phyloP scores from a whole-genome alignment of 2,113 vertebrate species.

The Nerophis ophidion region DNA sequence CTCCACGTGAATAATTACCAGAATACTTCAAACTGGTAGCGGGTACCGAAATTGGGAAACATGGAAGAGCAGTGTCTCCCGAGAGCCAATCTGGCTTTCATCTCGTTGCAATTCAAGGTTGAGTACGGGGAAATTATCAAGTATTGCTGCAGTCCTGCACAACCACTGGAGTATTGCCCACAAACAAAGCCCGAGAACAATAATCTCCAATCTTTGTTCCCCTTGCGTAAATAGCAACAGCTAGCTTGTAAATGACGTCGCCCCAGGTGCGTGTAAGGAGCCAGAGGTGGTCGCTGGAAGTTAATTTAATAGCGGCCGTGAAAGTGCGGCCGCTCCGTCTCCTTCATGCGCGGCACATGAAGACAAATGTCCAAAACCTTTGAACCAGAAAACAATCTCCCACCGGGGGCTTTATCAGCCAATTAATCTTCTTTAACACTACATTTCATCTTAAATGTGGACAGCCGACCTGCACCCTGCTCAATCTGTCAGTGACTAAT shows the following conservation, averaged over 20 bases:
- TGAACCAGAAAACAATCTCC: constrained; percentile 52
- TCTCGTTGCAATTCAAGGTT: constrained; percentile 47
- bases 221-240: constrained; percentile 10
- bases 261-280: constrained; percentile 1
- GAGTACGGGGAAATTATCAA: constrained; percentile 23
- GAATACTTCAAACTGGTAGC: constrained; percentile 49
- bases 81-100: constrained; percentile 54
- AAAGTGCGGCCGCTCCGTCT: constrained; percentile 25
- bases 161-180: constrained; percentile 27
- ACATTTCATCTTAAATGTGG: constrained; percentile 27
- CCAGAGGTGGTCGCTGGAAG: constrained; percentile 20
- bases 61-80: constrained; percentile 43
- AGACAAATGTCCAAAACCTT: constrained; percentile 45
- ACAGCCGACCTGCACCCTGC: constrained; percentile 14
- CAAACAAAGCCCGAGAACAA: constrained; percentile 16
- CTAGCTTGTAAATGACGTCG: constrained; percentile 6
- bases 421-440: constrained; percentile 43
- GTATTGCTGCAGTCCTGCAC: constrained; percentile 7
- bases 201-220: constrained; percentile 1
- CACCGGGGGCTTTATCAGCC: constrained; percentile 38
- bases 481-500: constrained; percentile 14
- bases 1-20: constrained; percentile 48
- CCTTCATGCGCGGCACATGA: constrained; percentile 35
- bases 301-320: constrained; percentile 32
- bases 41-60: constrained; percentile 18